phyloP scores from a whole-genome alignment of 2,888 invertebrate genomes.

The Amblyjoppa fuscipennis region DNA sequence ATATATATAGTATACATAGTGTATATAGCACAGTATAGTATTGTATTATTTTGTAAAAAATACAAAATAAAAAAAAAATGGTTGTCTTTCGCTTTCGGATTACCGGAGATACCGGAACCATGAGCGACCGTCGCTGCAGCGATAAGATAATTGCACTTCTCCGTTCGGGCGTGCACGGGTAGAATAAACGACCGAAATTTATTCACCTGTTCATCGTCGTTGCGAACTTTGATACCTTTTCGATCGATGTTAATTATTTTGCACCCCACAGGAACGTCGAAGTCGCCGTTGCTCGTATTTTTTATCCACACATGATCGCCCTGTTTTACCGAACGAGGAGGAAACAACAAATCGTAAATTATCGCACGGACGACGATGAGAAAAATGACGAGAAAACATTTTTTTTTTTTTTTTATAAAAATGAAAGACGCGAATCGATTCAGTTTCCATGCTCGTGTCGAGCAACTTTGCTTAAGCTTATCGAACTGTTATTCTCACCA shows the following conservation, averaged over 20 bases:
- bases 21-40: too few relatives aligned
- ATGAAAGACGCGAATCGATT: background rate
- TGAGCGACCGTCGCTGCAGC: background rate
- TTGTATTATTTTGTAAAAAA: too few relatives aligned
- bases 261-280: conserved; percentile 94
- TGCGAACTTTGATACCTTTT: conserved; percentile 91
- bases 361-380: background rate
- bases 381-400: background rate
- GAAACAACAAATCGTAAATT: background rate
- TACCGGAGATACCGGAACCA: too few relatives aligned
- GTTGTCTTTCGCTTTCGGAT: too few relatives aligned
- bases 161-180: background rate
- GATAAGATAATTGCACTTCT: conserved; percentile 46
- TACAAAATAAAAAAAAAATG: too few relatives aligned
- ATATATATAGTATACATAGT: too few relatives aligned
- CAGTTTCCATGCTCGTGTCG: background rate
- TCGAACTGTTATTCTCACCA: conserved; percentile 44
- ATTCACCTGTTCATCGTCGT: conserved; percentile 93
- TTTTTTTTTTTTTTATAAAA: too few relatives aligned
- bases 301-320: conserved; percentile 97
- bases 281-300: conserved; percentile 90
- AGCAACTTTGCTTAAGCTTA: background rate
- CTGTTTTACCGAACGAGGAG: conserved; percentile 84
- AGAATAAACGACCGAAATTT: background rate
- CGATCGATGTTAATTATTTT: conserved; percentile 92